Percentiles rank a stretch among this genome's conserved stretches.
Conservation (phyloP, 2,888 invertebrate genomes). For the Crocallis elinguaria region DNA sequence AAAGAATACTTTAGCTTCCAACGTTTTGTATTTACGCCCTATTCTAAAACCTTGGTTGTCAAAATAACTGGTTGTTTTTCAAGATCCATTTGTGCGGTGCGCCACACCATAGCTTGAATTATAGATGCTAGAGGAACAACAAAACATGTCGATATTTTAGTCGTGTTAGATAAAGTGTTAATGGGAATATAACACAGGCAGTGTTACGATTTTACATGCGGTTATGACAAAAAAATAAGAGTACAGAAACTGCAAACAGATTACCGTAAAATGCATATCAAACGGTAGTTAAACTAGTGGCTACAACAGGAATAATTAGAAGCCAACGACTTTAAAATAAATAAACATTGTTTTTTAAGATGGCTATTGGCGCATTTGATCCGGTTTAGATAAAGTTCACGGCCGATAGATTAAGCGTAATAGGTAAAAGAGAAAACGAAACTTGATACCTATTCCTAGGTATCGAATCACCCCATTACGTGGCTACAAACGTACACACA, state of each 20-base stretch:
- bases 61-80: constrained; percentile 82
- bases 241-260: constrained; percentile 4
- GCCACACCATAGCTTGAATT: constrained; percentile 71
- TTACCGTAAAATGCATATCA: constrained; percentile 7
- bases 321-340: constrained; percentile 7
- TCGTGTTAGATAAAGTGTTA: constrained; percentile 68
- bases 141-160: constrained; percentile 75
- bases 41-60: constrained; percentile 60
- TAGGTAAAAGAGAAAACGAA: constrained; percentile 31
- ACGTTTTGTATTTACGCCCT: constrained; percentile 57
- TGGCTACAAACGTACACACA: constrained; percentile 22
- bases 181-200: constrained; percentile 56
- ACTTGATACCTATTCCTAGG: constrained; percentile 30
- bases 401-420: constrained; percentile 27
- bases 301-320: constrained; percentile 10
- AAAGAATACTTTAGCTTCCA: constrained; percentile 47
- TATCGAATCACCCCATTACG: constrained; percentile 25
- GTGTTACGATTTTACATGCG: constrained; percentile 41
- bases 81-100: constrained; percentile 76
- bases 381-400: constrained; percentile 41
- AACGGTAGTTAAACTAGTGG: constrained; percentile 13
- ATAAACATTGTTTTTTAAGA: constrained; percentile 26
- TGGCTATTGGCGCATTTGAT: constrained; percentile 20
- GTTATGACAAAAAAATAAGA: constrained; percentile 23
- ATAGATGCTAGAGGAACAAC: constrained; percentile 74